Evolutionary conservation across 1,140 invertebrate species (phyloP), one percentile per base, ranked within the genome.

Genomic region (Halotydeus destructor): DNA sequence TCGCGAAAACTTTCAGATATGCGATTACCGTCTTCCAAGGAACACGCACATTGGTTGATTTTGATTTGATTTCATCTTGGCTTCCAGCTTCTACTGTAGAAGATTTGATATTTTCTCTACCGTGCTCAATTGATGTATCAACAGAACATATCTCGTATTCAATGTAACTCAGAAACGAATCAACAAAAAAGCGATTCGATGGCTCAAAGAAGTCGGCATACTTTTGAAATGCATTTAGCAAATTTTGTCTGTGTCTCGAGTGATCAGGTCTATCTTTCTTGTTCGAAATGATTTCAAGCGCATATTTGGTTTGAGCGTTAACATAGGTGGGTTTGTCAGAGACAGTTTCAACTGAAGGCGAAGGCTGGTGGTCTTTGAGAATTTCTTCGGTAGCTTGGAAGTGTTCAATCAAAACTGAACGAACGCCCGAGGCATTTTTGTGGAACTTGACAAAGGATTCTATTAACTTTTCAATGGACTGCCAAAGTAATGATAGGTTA

Each of bases 401-500:
- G 23, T 47, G 32, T 9, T 46, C 16, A 38, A 45, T 18, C 3
- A 47, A 18, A 21, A 47, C 12, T 5, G 22, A 23, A 1, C 22
- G 2, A 14, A 45, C 8, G 19, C 6, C 12, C 5, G 8, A 11
- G 12, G 36, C 19, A 26, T 45, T 45, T 4, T 36, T 2, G 9
- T 5, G 25, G 22, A 22, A 24, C 4, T 28, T 37, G 3, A 35
- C 25, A 24, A 37, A 45, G 6, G 16, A 18, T 14, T 24, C 34
- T 5, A 47, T 24, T 12, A 83, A 64, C 51, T 75, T 69, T 5
- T 66, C 60, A 0, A 78, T 61, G n/a, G 82, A 78, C 34, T 78
- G 72, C 85, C 85, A 93, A 0, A 94, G 52, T 18, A 84, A 60
- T 51, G 77, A 76, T 49, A 91, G 89, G 56, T 91, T 91, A 3